These are phyloP conservation scores for Scrobipalpa atriplicella DNA, from an alignment of 2,888 invertebrate genomes.

Conservation along the genomic window DNA sequence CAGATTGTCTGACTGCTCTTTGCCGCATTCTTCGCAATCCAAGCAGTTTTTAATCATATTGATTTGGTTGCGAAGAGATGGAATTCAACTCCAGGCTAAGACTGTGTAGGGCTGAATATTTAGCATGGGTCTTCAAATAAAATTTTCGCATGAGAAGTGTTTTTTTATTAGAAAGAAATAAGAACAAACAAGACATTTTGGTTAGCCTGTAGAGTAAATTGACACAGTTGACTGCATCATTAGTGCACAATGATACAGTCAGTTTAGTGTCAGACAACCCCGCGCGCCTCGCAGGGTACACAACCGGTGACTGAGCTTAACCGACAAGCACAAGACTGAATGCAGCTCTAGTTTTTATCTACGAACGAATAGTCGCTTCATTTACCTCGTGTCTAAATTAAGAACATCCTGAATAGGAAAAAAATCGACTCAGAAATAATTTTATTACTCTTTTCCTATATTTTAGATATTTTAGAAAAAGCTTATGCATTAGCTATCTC, in stretches of 20 bases:
- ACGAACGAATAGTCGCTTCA: background rate
- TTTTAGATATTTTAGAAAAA: background rate
- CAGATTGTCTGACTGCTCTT: background rate
- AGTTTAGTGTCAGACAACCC: too few species aligned
- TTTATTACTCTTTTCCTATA: too few species aligned
- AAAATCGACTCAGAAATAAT: too few species aligned
- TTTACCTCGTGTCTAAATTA: background rate
- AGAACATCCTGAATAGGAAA: too few species aligned
- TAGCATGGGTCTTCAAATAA: too few species aligned
- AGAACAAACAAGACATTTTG: too few species aligned
- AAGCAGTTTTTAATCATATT: background rate
- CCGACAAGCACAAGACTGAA: background rate
- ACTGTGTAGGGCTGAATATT: too few species aligned
- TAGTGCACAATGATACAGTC: constrained; percentile 3
- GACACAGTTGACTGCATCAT: constrained; percentile 4
- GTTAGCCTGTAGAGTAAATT: too few species aligned
- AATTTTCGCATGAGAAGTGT: too few species aligned
- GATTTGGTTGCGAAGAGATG: constrained; percentile 8
- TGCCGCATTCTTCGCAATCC: background rate
- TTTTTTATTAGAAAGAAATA: too few species aligned
- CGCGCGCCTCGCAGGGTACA: background rate
- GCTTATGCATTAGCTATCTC: background rate
- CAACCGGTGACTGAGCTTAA: background rate
- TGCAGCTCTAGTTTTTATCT: background rate
- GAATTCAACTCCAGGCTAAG: background rate